Conservation (phyloP, 2,113 vertebrate species). For the Vicugna pacos region DNA sequence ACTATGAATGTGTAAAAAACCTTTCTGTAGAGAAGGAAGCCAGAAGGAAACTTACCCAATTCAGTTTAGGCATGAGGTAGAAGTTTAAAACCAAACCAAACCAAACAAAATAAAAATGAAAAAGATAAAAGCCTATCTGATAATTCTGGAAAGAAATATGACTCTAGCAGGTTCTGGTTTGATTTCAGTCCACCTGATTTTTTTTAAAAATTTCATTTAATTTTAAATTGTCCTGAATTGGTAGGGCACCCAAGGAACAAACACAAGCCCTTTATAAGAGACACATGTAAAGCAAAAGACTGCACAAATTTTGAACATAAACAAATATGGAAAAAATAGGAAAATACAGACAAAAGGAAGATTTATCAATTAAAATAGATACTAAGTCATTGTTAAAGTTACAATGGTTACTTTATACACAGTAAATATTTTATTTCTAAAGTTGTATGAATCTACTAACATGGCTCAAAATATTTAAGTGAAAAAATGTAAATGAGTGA, state of each 20-base stretch:
- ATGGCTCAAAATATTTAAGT: neutral
- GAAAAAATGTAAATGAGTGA: neutral
- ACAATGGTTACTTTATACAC: neutral
- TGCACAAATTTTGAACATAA: neutral
- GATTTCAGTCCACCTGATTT: neutral
- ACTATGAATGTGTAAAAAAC: neutral
- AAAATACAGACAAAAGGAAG: constrained; percentile 9
- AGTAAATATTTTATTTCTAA: neutral
- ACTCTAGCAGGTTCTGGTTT: neutral
- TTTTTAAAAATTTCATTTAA: neutral
- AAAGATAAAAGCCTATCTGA: neutral
- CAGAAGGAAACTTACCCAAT: neutral
- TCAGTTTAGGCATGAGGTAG: neutral
- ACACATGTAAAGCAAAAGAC: neutral
- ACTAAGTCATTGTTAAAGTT: neutral
- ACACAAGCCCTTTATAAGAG: neutral
- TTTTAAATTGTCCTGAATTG: neutral
- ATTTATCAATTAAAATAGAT: neutral
- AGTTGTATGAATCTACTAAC: neutral
- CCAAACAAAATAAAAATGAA: neutral
- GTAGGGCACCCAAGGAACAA: neutral
- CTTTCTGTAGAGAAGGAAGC: neutral
- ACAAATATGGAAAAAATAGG: neutral
- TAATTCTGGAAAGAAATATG: neutral
- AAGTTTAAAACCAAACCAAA: neutral